phyloP scores from a whole-genome alignment of 2,113 vertebrate species.

The Capreolus pygargus region DNA sequence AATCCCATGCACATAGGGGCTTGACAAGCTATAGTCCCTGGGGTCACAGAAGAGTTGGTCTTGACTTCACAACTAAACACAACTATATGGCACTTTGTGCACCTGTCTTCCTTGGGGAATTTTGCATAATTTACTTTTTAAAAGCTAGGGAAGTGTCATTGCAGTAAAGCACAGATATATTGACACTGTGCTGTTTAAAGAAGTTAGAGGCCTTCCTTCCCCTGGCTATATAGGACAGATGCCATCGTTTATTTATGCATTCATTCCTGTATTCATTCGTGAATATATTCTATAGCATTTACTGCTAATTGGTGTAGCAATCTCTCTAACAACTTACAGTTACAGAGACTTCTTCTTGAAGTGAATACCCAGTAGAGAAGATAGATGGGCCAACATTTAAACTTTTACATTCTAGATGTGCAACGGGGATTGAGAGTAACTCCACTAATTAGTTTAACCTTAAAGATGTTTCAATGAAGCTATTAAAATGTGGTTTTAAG shows the following conservation, averaged over 20 bases:
- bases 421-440: background rate
- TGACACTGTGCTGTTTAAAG: background rate
- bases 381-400: background rate
- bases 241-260: background rate
- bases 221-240: background rate
- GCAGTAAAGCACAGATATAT: background rate
- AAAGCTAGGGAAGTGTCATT: background rate
- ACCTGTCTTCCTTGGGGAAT: background rate
- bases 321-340: background rate
- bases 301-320: background rate
- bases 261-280: background rate
- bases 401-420: background rate
- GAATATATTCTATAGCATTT: background rate
- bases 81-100: background rate
- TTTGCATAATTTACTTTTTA: background rate
- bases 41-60: background rate
- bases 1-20: background rate
- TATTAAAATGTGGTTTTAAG: background rate
- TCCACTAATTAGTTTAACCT: background rate
- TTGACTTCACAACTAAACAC: background rate
- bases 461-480: background rate
- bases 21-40: background rate
- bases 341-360: background rate
- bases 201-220: background rate
- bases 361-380: background rate